A percentile compares a stretch with the other conserved stretches of the same genome.
Evolutionary conservation across 2,797 vertebrate species (phyloP).

Genomic region (Echeneis naucrates): DNA sequence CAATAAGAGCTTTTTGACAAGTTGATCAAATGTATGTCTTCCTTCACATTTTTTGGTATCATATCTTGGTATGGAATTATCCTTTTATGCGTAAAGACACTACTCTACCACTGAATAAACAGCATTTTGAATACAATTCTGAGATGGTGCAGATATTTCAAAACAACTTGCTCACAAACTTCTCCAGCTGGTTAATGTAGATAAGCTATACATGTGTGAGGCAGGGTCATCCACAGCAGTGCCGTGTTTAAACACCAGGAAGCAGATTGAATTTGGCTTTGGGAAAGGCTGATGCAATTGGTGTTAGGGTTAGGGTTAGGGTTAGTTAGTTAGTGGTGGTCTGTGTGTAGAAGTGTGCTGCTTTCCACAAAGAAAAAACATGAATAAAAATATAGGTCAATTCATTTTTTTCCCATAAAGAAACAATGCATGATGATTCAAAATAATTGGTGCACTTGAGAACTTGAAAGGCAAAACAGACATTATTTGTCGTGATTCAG

Average conservation of each 20-base stretch:
- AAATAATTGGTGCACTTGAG: background rate
- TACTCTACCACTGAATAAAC: background rate
- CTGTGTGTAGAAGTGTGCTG: background rate
- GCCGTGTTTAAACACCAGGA: constrained; percentile 11
- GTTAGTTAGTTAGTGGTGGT: constrained; percentile 26
- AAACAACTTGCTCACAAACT: background rate
- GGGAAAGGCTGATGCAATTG: constrained; percentile 12
- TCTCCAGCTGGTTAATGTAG: background rate
- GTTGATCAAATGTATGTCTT: background rate
- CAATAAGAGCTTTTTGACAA: background rate
- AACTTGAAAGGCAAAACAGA: background rate
- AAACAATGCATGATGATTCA: no score
- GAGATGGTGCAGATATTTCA: background rate
- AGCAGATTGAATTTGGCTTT: constrained; percentile 5
- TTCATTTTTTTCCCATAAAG: no score
- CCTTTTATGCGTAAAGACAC: background rate
- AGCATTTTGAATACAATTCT: background rate
- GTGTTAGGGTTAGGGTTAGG: no score
- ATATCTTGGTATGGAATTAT: no score
- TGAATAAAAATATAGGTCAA: no score
- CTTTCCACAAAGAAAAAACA: no score
- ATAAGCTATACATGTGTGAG: background rate
- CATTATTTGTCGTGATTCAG: background rate
- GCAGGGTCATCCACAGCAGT: background rate
- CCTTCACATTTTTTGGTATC: background rate